These are phyloP conservation scores for Ciconia stormi DNA, from an alignment of 2,113 vertebrate genomes.

Conservation along the genomic window DNA sequence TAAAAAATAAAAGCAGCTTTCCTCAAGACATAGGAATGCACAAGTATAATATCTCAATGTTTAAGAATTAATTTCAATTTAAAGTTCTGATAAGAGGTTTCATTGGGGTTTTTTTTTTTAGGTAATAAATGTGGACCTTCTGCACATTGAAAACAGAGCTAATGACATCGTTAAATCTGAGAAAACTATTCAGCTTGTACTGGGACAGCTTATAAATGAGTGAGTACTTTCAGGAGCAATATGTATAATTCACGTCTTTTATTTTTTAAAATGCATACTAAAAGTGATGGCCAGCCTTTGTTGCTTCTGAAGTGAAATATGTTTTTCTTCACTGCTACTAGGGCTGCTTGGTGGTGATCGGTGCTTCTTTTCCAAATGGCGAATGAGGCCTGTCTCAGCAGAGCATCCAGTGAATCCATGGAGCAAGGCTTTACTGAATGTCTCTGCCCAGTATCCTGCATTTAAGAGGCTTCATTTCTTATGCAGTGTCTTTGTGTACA, in stretches of 20 bases:
- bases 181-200: slow-evolving; percentile 83
- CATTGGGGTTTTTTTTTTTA: slow-evolving; percentile 41
- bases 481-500: neutral
- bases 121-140: slow-evolving; percentile 93
- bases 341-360: neutral
- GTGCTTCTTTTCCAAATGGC: neutral
- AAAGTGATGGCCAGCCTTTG: neutral
- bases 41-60: neutral
- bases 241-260: neutral
- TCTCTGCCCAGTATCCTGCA: neutral
- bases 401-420: neutral
- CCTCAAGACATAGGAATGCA: neutral
- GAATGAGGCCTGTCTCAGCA: neutral
- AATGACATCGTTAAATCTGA: slow-evolving; percentile 88
- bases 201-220: slow-evolving; percentile 94
- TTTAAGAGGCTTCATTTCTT: neutral
- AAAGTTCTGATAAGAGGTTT: neutral
- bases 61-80: slow-evolving; percentile 6
- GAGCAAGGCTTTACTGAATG: neutral
- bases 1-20: neutral
- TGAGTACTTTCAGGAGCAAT: slow-evolving; percentile 75
- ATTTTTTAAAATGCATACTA: neutral
- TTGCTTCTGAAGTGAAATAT: neutral
- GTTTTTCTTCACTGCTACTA: neutral
- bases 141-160: slow-evolving; percentile 90